These are phyloP conservation scores for Polydrusus pterygomalis DNA, from an alignment of 2,888 invertebrate species.

Conservation along the genomic window DNA sequence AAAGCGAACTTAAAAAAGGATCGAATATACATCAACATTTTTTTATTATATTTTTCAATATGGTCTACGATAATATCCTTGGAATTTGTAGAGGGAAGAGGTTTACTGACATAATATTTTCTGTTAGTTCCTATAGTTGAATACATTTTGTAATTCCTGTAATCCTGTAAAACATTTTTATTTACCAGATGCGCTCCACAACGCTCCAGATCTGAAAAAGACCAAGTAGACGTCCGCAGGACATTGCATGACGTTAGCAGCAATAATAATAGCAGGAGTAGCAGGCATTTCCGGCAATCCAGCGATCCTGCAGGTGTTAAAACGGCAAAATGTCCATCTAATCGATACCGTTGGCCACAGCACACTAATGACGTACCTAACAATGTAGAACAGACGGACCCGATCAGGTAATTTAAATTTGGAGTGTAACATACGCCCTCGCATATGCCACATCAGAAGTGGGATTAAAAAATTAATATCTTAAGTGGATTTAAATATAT, in stretches of 20 bases:
- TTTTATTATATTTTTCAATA: too few species aligned
- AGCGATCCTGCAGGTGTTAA: slow-evolving; percentile 40
- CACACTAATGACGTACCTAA: slow-evolving; percentile 29
- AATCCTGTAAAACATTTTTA: not conserved
- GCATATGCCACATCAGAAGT: not conserved
- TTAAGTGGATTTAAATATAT: too few species aligned
- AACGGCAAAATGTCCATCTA: slow-evolving; percentile 18
- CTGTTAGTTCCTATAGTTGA: too few species aligned
- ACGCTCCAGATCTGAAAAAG: slow-evolving; percentile 12
- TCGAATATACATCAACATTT: too few species aligned
- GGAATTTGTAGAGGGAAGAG: too few species aligned
- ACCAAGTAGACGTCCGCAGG: not conserved
- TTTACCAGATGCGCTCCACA: slow-evolving; percentile 5
- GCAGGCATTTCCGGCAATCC: slow-evolving; percentile 31
- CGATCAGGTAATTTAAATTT: slow-evolving; percentile 33
- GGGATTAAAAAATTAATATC: not conserved
- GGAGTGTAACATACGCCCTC: not conserved
- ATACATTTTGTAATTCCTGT: not conserved
- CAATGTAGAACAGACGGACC: slow-evolving; percentile 22
- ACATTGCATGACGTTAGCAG: slow-evolving; percentile 10
- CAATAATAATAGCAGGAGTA: not conserved
- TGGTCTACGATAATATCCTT: too few species aligned
- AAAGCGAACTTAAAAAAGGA: too few species aligned
- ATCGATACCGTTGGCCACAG: slow-evolving; percentile 35
- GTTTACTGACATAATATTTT: too few species aligned